These are phyloP conservation scores for Empidonax alnorum DNA, from an alignment of 2,113 vertebrate species.

Conservation along the genomic window DNA sequence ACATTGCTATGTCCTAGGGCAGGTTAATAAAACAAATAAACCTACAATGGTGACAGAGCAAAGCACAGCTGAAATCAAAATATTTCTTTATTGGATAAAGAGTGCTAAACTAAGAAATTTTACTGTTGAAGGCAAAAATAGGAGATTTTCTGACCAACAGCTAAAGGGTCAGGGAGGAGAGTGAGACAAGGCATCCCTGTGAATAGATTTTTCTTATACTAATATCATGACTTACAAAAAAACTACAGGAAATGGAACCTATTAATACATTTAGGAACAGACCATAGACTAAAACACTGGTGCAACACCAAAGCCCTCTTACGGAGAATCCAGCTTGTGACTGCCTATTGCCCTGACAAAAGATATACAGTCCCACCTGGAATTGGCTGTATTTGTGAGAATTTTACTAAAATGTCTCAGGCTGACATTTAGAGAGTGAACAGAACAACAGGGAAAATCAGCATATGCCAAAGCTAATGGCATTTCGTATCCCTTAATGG, in stretches of 20 bases:
- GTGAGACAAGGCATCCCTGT: background rate
- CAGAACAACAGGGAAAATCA: background rate
- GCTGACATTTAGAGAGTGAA: background rate
- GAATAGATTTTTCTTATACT: background rate
- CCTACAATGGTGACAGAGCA: background rate
- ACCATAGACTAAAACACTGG: background rate
- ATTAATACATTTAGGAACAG: background rate
- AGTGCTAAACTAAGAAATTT: background rate
- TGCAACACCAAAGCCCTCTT: background rate
- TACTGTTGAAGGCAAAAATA: background rate
- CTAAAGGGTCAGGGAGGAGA: background rate
- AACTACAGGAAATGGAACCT: background rate
- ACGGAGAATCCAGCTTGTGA: background rate
- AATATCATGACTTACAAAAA: background rate
- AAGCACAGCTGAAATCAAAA: background rate
- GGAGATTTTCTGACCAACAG: background rate
- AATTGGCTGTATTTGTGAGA: background rate
- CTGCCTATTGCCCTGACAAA: background rate
- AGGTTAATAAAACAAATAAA: background rate
- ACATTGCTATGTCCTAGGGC: background rate
- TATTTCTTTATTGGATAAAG: background rate
- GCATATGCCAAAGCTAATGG: background rate
- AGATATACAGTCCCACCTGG: background rate
- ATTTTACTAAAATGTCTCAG: background rate
- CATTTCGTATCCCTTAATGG: background rate